A percentile compares a stretch with the other conserved stretches of the same genome.
These are phyloP conservation scores for Nomada fabriciana DNA, from an alignment of 2,888 invertebrate genomes.

Conservation along the genomic window DNA sequence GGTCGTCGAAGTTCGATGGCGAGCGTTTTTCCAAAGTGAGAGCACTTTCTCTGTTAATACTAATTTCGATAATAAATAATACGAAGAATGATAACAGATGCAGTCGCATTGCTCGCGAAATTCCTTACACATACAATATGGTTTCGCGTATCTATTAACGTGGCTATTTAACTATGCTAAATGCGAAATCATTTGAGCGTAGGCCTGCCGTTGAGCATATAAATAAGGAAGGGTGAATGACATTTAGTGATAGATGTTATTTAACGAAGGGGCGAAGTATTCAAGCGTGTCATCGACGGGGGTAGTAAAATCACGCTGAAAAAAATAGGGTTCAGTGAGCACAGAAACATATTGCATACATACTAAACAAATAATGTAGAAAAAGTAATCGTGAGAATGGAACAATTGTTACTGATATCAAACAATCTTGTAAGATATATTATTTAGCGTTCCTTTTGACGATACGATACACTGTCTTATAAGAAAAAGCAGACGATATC, in stretches of 20 bases:
- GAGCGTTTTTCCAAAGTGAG: conserved; percentile 29
- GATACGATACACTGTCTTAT: conserved; percentile 3
- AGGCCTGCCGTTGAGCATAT: conserved; percentile 66
- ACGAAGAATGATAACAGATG: conserved; percentile 56
- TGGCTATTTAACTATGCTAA: conserved; percentile 65
- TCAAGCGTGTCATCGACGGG: conserved; percentile 42
- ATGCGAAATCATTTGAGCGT: conserved; percentile 69
- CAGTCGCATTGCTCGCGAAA: conserved; percentile 41
- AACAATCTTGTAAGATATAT: conserved; percentile 1
- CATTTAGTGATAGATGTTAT: conserved; percentile 61
- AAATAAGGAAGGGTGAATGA: conserved; percentile 68
- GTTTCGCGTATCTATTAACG: conserved; percentile 46
- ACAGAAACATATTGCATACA: neutral
- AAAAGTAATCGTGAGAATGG: conserved; percentile 22
- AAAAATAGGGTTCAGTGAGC: conserved; percentile 8
- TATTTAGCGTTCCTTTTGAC: conserved; percentile 15
- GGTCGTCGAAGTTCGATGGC: neutral
- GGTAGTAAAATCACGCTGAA: neutral
- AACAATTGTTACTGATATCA: conserved; percentile 31
- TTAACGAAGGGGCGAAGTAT: conserved; percentile 51
- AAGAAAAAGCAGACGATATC: conserved; percentile 15
- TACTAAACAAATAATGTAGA: conserved; percentile 5
- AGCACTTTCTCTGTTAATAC: conserved; percentile 34
- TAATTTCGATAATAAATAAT: conserved; percentile 66
- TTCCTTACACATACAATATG: conserved; percentile 28